Conservation (phyloP, 2,888 invertebrate species). For the Chrysopilus asiliformis region DNA sequence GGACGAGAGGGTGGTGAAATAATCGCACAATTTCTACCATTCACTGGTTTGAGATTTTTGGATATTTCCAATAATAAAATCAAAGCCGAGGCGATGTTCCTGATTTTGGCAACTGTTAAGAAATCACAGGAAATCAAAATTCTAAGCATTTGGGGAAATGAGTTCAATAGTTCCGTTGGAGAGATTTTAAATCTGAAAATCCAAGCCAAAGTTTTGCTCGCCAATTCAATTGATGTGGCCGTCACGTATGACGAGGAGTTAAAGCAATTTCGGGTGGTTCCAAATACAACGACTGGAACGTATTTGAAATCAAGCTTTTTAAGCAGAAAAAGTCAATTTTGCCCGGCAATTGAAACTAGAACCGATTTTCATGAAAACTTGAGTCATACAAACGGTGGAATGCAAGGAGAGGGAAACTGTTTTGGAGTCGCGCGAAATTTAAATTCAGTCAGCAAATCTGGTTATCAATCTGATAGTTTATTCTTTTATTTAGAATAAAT, state of each 20-base stretch:
- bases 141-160: constrained; percentile 25
- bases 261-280: constrained; percentile 22
- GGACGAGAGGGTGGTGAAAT: constrained; percentile 27
- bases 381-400: too few species aligned
- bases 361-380: too few species aligned
- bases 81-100: constrained; percentile 18
- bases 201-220: constrained; percentile 20
- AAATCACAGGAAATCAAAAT: constrained; percentile 22
- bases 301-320: too few species aligned
- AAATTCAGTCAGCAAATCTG: too few species aligned
- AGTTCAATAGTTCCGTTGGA: constrained; percentile 20
- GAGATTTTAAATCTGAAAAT: constrained; percentile 23
- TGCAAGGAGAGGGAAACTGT: too few species aligned
- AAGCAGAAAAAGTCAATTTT: too few species aligned
- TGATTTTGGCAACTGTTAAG: constrained; percentile 24
- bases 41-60: constrained; percentile 20
- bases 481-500: too few species aligned
- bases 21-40: constrained; percentile 21
- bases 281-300: too few species aligned
- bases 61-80: constrained; percentile 26
- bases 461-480: too few species aligned
- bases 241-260: constrained; percentile 23
- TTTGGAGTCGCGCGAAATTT: too few species aligned
- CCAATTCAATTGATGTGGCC: constrained; percentile 19
- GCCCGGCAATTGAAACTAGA: too few species aligned